phyloP scores from a whole-genome alignment of 2,113 vertebrate genomes.

The Paedocypris sp. region DNA sequence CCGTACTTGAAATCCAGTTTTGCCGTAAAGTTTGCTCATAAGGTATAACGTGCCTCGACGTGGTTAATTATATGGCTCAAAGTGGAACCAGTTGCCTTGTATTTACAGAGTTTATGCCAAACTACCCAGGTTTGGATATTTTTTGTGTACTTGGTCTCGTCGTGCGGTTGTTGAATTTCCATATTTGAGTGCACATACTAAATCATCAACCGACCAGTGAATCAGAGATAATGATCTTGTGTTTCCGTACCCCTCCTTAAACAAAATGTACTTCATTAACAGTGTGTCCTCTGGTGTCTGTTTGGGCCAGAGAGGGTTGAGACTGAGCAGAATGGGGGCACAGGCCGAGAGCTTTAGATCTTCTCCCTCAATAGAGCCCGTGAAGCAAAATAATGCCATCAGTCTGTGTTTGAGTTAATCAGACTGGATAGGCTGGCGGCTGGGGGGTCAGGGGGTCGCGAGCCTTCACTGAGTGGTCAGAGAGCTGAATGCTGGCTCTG shows the following conservation, averaged over 20 bases:
- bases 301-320: slow-evolving; percentile 45
- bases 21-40: too few species aligned
- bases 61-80: too few species aligned
- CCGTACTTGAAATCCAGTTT: too few species aligned
- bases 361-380: slow-evolving; percentile 65
- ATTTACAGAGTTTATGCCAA: too few species aligned
- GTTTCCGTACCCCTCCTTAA: slow-evolving; percentile 41
- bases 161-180: too few species aligned
- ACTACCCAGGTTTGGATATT: too few species aligned
- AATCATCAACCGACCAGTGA: background rate
- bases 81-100: too few species aligned
- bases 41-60: too few species aligned
- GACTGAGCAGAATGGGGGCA: slow-evolving; percentile 65
- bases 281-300: slow-evolving; percentile 48
- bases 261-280: slow-evolving; percentile 43
- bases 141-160: too few species aligned
- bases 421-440: slow-evolving; percentile 76
- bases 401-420: slow-evolving; percentile 71
- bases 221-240: background rate
- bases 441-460: slow-evolving; percentile 64
- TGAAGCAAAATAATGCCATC: slow-evolving; percentile 85
- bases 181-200: background rate
- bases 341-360: slow-evolving; percentile 66
- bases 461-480: slow-evolving; percentile 68
- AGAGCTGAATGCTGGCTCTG: slow-evolving; percentile 69